A percentile compares a stretch with the other conserved stretches of the same genome.
phyloP scores from a whole-genome alignment of 2,888 invertebrate species.

The Caenorhabditis parvicauda region DNA sequence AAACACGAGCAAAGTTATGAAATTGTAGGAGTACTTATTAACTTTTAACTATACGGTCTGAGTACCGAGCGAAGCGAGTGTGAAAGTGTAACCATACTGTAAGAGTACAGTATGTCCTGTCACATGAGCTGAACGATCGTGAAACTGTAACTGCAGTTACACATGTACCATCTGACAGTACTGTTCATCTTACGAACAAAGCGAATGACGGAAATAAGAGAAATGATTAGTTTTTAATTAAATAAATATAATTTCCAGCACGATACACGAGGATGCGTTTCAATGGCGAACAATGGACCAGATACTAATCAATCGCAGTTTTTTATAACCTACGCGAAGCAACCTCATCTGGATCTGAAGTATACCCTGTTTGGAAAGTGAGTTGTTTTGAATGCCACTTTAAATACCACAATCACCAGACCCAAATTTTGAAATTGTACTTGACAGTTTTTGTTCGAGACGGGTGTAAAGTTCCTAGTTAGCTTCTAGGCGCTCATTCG shows the following conservation, averaged over 20 bases:
- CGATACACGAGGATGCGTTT: constrained; percentile 80
- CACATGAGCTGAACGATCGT: no score
- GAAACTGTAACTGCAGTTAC: background rate
- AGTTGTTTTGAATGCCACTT: constrained; percentile 13
- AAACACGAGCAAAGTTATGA: no score
- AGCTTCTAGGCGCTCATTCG: no score
- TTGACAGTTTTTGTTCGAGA: background rate
- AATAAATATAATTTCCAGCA: constrained; percentile 69
- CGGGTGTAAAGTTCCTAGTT: background rate
- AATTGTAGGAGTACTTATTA: no score
- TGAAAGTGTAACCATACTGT: no score
- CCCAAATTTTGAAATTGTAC: background rate
- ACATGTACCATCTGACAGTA: constrained; percentile 1
- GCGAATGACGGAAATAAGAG: background rate
- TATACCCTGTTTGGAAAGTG: constrained; percentile 95
- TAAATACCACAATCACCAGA: no score
- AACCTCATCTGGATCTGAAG: constrained; percentile 91
- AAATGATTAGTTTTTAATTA: background rate
- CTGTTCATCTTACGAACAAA: background rate
- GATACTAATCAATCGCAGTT: constrained; percentile 93
- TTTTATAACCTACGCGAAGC: constrained; percentile 89
- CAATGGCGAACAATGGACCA: constrained; percentile 98
- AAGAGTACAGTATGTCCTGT: no score
- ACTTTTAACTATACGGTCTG: no score
- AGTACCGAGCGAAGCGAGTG: no score